Percentiles rank a stretch among this genome's conserved stretches.
These are phyloP conservation scores for Mallotus villosus DNA, from an alignment of 2,797 vertebrate species.

Conservation along the genomic window DNA sequence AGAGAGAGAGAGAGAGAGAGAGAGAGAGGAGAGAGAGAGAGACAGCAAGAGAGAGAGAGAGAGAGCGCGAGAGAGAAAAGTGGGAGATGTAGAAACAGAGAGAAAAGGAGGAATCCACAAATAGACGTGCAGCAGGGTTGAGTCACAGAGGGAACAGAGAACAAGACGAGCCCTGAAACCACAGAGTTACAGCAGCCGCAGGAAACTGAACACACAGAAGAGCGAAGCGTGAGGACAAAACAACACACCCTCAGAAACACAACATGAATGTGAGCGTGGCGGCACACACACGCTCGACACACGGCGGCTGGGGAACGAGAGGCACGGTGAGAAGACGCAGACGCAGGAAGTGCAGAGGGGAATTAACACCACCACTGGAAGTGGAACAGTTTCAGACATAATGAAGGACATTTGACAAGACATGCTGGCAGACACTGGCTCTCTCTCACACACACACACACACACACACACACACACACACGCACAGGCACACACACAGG, in stretches of 20 bases:
- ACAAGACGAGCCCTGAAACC: conserved; percentile 53
- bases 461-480: conserved; percentile 24
- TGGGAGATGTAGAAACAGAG: too few species aligned
- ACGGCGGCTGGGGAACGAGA: too few species aligned
- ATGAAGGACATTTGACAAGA: neutral
- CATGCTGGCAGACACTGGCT: neutral
- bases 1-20: conserved; percentile 31
- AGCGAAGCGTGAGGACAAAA: conserved; percentile 7
- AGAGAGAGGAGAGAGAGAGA: conserved; percentile 39
- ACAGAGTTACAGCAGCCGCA: conserved; percentile 56
- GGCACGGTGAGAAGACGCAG: too few species aligned
- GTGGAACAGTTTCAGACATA: neutral
- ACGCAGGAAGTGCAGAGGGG: too few species aligned
- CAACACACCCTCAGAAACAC: neutral
- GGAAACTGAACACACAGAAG: conserved; percentile 27
- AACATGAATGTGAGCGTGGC: neutral
- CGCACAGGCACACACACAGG: conserved; percentile 16
- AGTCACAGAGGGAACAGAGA: conserved; percentile 63
- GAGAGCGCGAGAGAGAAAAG: conserved; percentile 35
- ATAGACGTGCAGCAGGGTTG: conserved; percentile 55
- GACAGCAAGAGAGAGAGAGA: conserved; percentile 30
- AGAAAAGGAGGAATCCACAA: conserved; percentile 32
- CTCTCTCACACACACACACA: neutral
- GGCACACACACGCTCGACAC: too few species aligned
- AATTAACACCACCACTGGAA: too few species aligned